Evolutionary conservation across 2,113 vertebrate genomes (phyloP), one percentile per base, ranked within the genome.

Genomic region (Nycticorax nycticorax): DNA sequence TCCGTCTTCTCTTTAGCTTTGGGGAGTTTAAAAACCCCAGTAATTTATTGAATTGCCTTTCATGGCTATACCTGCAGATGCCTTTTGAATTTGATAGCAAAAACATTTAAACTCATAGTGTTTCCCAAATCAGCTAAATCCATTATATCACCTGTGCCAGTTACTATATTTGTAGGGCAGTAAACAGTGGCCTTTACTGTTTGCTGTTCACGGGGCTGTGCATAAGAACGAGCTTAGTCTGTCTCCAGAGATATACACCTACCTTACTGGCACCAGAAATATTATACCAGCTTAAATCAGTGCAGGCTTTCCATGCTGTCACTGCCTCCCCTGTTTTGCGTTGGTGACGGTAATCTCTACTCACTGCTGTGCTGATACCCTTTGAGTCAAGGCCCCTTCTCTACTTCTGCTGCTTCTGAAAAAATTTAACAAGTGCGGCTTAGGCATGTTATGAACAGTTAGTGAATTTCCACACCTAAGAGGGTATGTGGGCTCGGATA

Each of bases 161-260:
- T 89, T 89, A 66, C 92, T 96, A 17, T 89, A 91, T 93, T 91
- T 95, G 69, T 78, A 91, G 89, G 91, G 63, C 74, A 91, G 84
- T 89, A 96, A 97, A 97, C 91, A 95, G 91, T 72, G 94, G 83
- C 84, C 84, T 89, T 95, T 88, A 93, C 73, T 97, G 84, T 92
- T 95, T 85, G 91, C 84, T 95, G n/a, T 60, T 86, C 62, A n/a
- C 26, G 47, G 53, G 32, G 14, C 66, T 81, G 74, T 89, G 80
- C 77, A 73, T 48, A 89, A 85, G 78, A 93, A 88, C 0, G 6
- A 94, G 59, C 63, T 96, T 87, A 92, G 89, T 79, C 55, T 97
- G 71, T 79, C 94, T 95, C 89, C 50, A 92, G 95, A 93, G 77
- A 92, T 66, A 89, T 27, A 81, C 39, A 79, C 84, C 90, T 86